phyloP scores from a whole-genome alignment of 2,888 invertebrate species.

The Brachyopa scutellaris region DNA sequence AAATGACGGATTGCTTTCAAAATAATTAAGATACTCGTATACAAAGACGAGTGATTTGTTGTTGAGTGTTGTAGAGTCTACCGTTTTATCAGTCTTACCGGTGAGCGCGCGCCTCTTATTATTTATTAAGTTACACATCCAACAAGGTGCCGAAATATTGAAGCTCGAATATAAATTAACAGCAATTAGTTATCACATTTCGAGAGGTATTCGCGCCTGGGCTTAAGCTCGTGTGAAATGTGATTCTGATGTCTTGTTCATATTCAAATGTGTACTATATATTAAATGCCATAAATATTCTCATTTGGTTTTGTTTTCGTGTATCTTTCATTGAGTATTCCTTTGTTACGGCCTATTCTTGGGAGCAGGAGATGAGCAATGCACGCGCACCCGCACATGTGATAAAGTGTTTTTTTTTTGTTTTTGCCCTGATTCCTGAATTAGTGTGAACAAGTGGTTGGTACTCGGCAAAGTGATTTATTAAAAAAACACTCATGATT shows the following conservation, averaged over 20 bases:
- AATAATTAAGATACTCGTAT: conserved; percentile 19
- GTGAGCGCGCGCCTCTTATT: not conserved
- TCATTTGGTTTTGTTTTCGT: not conserved
- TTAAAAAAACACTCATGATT: too few species aligned
- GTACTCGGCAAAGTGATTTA: too few species aligned
- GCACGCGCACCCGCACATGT: conserved; percentile 4
- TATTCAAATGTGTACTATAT: conserved; percentile 7
- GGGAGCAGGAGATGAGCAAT: not conserved
- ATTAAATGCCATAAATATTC: conserved; percentile 6
- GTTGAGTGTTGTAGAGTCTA: not conserved
- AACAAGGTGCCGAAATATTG: conserved; percentile 36
- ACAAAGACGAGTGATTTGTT: not conserved
- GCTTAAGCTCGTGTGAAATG: conserved; percentile 28
- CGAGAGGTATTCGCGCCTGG: not conserved
- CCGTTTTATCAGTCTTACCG: not conserved
- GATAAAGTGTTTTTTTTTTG: not conserved
- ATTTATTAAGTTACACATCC: conserved; percentile 12
- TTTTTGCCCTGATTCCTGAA: conserved; percentile 12
- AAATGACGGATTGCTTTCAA: conserved; percentile 38
- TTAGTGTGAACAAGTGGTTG: conserved; percentile 12
- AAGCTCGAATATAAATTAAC: conserved; percentile 38
- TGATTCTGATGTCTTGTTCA: conserved; percentile 4
- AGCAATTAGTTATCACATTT: conserved; percentile 41
- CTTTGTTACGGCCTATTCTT: not conserved
- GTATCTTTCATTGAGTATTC: not conserved